phyloP scores from a whole-genome alignment of 2,797 vertebrate genomes.

The Labeo calbasu region DNA sequence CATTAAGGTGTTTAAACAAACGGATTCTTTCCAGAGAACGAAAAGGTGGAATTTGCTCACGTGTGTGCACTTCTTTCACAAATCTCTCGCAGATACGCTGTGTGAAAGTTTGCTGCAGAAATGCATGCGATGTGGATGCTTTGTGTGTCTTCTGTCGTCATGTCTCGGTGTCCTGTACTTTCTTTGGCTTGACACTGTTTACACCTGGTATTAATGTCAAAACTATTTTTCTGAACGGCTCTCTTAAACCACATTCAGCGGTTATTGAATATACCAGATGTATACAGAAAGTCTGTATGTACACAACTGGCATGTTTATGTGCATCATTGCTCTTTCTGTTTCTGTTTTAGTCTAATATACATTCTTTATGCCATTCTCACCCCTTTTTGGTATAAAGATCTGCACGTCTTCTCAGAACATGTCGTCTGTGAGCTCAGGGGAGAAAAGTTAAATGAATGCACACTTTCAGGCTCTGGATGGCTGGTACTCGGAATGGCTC shows the following conservation, averaged over 20 bases:
- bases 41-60: constrained; percentile 72
- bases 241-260: background rate
- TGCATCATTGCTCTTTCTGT: constrained; percentile 38
- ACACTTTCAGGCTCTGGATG: constrained; percentile 62
- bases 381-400: constrained; percentile 51
- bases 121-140: constrained; percentile 45
- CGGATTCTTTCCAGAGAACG: constrained; percentile 48
- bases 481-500: constrained; percentile 60
- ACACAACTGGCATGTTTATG: constrained; percentile 32
- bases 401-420: constrained; percentile 22
- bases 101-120: constrained; percentile 36
- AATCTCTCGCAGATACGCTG: constrained; percentile 32
- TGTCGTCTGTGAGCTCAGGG: constrained; percentile 52
- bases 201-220: constrained; percentile 3
- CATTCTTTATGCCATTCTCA: constrained; percentile 52
- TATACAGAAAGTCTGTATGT: constrained; percentile 8
- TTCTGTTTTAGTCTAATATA: constrained; percentile 10
- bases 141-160: constrained; percentile 35
- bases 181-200: background rate
- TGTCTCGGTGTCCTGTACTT: background rate
- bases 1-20: constrained; percentile 7
- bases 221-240: background rate
- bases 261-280: constrained; percentile 18
- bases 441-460: constrained; percentile 42
- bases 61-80: constrained; percentile 62